phyloP scores from a whole-genome alignment of 2,797 vertebrate genomes.

The Salmo trutta region DNA sequence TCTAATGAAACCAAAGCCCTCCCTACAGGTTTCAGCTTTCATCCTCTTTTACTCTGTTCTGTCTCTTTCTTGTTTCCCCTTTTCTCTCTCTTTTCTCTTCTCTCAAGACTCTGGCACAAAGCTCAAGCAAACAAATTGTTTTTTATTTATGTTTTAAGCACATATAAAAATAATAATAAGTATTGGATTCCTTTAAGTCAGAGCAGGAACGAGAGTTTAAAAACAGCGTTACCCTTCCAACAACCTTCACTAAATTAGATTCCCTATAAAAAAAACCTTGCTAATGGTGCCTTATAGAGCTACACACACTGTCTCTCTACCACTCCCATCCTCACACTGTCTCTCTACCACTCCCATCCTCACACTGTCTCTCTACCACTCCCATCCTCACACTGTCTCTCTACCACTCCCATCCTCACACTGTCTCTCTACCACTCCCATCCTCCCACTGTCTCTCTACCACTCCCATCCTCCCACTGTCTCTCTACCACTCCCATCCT shows the following conservation, averaged over 20 bases:
- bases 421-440: too few relatives aligned
- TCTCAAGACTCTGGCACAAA: constrained; percentile 46
- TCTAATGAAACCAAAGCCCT: constrained; percentile 34
- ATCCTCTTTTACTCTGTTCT: constrained; percentile 18
- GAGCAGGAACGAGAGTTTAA: constrained; percentile 50
- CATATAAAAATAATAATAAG: constrained; percentile 15
- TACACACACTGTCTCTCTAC: background rate
- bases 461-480: too few relatives aligned
- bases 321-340: background rate
- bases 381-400: too few relatives aligned
- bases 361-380: too few relatives aligned
- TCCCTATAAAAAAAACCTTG: constrained; percentile 41
- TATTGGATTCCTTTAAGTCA: constrained; percentile 62
- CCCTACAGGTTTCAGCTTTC: constrained; percentile 13
- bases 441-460: too few relatives aligned
- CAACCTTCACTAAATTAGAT: constrained; percentile 76
- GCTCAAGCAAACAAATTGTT: constrained; percentile 54
- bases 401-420: too few relatives aligned
- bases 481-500: too few relatives aligned
- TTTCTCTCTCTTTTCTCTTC: constrained; percentile 1
- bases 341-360: too few relatives aligned
- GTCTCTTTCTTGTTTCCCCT: constrained; percentile 16
- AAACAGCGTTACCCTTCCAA: constrained; percentile 73
- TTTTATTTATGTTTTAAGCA: constrained; percentile 66
- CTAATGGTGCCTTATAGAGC: constrained; percentile 64